These are phyloP conservation scores for Hiodon alosoides DNA, from an alignment of 2,113 vertebrate species.

Conservation along the genomic window DNA sequence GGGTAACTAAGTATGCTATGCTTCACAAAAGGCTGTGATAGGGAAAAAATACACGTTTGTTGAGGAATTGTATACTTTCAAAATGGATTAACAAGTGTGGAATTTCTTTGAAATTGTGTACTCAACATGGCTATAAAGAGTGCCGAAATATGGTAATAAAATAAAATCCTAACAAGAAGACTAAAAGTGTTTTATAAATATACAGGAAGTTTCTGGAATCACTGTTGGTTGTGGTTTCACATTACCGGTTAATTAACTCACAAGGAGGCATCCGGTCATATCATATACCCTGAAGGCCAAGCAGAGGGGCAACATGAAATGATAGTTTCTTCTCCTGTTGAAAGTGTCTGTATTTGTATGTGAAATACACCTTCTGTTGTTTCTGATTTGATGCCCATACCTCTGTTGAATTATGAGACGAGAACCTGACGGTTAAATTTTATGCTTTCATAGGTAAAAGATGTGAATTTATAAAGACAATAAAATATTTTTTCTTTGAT, in stretches of 20 bases:
- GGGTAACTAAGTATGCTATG: constrained; percentile 23
- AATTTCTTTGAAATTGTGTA: constrained; percentile 4
- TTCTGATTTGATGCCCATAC: constrained; percentile 36
- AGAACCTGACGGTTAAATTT: constrained; percentile 37
- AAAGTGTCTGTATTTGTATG: constrained; percentile 48
- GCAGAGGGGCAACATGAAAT: background rate
- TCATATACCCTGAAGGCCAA: background rate
- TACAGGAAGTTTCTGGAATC: background rate
- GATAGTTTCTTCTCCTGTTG: constrained; percentile 11
- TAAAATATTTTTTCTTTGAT: constrained; percentile 54
- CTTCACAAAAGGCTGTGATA: constrained; percentile 12
- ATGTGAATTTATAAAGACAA: constrained; percentile 51
- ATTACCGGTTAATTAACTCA: background rate
- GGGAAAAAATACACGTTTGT: background rate
- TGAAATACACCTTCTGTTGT: constrained; percentile 42
- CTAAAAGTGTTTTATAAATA: background rate
- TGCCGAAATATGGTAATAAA: background rate
- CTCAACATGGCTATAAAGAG: background rate
- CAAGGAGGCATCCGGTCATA: background rate
- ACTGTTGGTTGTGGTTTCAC: background rate
- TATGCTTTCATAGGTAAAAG: constrained; percentile 56
- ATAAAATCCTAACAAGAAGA: background rate
- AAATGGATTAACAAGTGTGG: constrained; percentile 11
- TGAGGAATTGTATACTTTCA: background rate
- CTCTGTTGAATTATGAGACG: constrained; percentile 29